Conservation (phyloP, 2,797 vertebrate species). For the Acipenser oxyrinchus region DNA sequence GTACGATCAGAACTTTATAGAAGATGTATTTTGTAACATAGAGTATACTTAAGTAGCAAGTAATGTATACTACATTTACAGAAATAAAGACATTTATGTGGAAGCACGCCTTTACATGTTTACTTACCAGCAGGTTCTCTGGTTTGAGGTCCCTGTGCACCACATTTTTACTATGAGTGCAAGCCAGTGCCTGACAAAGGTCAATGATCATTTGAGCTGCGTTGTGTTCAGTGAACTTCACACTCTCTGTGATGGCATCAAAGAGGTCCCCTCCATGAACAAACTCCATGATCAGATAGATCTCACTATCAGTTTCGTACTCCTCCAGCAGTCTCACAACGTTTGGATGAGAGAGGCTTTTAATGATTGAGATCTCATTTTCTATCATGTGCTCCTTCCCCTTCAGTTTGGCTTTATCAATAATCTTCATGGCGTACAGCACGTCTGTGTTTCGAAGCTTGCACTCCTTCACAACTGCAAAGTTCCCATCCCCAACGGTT, state of each 20-base stretch:
- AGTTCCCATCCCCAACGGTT: constrained; percentile 89
- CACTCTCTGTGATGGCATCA: constrained; percentile 79
- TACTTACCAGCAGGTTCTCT: constrained; percentile 88
- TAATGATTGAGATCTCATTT: constrained; percentile 85
- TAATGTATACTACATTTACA: too few relatives aligned
- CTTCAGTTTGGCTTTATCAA: constrained; percentile 81
- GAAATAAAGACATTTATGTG: too few relatives aligned
- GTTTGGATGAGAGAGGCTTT: constrained; percentile 78
- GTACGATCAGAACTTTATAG: too few relatives aligned
- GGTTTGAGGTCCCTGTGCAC: constrained; percentile 95
- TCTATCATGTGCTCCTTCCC: constrained; percentile 92
- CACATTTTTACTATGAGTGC: constrained; percentile 84
- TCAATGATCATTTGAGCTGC: constrained; percentile 81
- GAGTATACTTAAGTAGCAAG: too few relatives aligned
- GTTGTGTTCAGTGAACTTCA: constrained; percentile 75
- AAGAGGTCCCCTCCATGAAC: constrained; percentile 89
- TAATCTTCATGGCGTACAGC: constrained; percentile 82
- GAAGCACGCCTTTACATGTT: background rate
- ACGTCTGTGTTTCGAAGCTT: constrained; percentile 51
- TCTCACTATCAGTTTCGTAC: constrained; percentile 75
- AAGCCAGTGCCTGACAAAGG: constrained; percentile 78
- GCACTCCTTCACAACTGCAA: constrained; percentile 85
- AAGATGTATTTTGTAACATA: too few relatives aligned
- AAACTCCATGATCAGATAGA: constrained; percentile 88
- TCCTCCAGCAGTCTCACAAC: constrained; percentile 80